Evolutionary conservation across 2,797 vertebrate species (phyloP), one percentile per base, ranked within the genome.

Genomic region (Taenioides sp.): DNA sequence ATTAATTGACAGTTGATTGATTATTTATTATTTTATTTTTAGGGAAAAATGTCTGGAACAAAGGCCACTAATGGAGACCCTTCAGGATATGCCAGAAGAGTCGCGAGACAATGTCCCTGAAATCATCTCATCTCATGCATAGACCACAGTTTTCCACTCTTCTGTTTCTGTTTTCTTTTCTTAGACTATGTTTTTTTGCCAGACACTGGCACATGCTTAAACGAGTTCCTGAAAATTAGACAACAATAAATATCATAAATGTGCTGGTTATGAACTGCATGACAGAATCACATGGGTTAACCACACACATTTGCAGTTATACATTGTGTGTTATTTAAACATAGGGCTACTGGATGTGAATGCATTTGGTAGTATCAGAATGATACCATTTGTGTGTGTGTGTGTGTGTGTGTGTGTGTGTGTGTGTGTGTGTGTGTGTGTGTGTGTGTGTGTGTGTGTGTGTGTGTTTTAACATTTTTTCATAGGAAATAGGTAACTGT

Each of bases 11-110:
- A 59, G 11, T 18, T 59, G 2, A 67, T 14, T 23, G 18, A 23
- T 22, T 16, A 0, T 10, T 37, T 12, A 49, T 2, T 43, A 0
- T 14, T 6, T 22, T 63, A 17, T 4, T 84, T 59, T 37, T 77
- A 94, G 92, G 85, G 88, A 31, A 94, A 92, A 66, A 75, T 92
- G 77, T 74, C 81, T 1, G 83, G 85, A 25, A 60, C 67, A 34
- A 43, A 62, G 55, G 25, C 80, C 25, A 79, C 60, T 55, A 84
- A 80, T 12, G 84, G 80, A 66, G 77, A 86, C 40, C 78, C 77
- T 1, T 76, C 84, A 6, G 87, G 86, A 10, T 91, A 88, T 68
- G 86, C 89, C 64, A 78, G 80, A 79, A 82, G 81, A 79, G 69
- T 20, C 72, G 73, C 70, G 60, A 11, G 49, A 52, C 65, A 66